A percentile compares a stretch with the other conserved stretches of the same genome.
phyloP scores from a whole-genome alignment of 2,113 vertebrate genomes.

The Machaerirhynchus nigripectus region DNA sequence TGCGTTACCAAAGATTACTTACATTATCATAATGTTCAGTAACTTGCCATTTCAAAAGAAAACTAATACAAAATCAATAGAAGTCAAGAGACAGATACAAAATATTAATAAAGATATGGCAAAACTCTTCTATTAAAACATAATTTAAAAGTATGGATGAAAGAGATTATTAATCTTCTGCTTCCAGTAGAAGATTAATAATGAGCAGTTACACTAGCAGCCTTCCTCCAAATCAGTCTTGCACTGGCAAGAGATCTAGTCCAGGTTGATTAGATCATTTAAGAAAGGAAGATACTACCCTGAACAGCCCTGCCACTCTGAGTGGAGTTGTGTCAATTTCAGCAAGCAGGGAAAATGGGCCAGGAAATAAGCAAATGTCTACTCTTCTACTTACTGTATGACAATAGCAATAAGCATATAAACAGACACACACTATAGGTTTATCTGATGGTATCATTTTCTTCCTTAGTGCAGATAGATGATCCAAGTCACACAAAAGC shows the following conservation, averaged over 20 bases:
- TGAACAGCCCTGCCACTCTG: neutral
- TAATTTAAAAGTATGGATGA: neutral
- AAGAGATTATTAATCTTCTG: neutral
- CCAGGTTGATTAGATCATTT: neutral
- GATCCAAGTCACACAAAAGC: neutral
- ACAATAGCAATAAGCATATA: accelerated
- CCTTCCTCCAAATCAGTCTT: neutral
- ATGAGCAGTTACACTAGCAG: neutral
- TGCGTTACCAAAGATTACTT: neutral
- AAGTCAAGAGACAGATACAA: neutral
- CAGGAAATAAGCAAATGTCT: neutral
- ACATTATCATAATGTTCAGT: neutral
- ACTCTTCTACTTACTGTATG: neutral
- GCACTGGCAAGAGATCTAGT: neutral
- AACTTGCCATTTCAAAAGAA: neutral
- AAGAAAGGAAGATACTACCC: neutral
- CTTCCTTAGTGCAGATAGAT: neutral
- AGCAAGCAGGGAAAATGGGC: neutral
- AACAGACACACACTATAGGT: accelerated
- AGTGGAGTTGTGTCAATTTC: neutral
- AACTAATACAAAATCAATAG: neutral
- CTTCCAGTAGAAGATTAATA: neutral
- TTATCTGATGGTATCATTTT: neutral
- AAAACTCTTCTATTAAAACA: neutral
- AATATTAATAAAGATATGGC: neutral